These are phyloP conservation scores for Sphenopsis melanotis DNA, from an alignment of 2,797 vertebrate genomes.

Conservation along the genomic window DNA sequence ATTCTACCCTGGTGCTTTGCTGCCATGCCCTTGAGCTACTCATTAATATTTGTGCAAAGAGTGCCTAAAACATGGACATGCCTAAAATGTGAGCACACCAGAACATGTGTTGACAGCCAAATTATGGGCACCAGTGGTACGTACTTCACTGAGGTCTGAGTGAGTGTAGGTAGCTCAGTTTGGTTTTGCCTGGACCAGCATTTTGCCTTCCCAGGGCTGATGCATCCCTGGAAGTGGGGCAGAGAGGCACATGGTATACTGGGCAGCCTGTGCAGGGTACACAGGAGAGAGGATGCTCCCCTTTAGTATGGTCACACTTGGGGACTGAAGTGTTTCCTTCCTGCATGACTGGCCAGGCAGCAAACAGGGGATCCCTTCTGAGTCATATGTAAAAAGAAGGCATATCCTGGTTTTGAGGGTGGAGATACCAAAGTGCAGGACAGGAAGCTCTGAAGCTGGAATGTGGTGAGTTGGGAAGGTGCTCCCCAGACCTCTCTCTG, in stretches of 20 bases:
- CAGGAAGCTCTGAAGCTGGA: background rate
- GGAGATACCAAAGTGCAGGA: background rate
- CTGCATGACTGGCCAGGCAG: background rate
- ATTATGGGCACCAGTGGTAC: background rate
- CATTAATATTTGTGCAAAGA: background rate
- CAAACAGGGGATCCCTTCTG: background rate
- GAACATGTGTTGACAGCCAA: background rate
- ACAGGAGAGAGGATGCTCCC: background rate
- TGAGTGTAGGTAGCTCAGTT: background rate
- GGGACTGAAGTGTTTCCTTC: background rate
- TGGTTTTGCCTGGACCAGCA: background rate
- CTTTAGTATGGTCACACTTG: background rate
- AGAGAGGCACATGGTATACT: background rate
- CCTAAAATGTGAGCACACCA: background rate
- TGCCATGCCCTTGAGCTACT: background rate
- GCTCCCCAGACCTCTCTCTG: background rate
- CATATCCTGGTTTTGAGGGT: background rate
- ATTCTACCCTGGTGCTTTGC: background rate
- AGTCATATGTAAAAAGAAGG: background rate
- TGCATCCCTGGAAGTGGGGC: rapidly evolving
- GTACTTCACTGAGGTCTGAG: background rate
- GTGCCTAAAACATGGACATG: background rate
- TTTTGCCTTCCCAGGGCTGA: background rate
- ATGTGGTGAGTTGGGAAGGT: background rate
- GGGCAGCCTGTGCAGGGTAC: background rate